These are phyloP conservation scores for Rhinopomastus cyanomelas DNA, from an alignment of 2,113 vertebrate genomes.

Conservation along the genomic window DNA sequence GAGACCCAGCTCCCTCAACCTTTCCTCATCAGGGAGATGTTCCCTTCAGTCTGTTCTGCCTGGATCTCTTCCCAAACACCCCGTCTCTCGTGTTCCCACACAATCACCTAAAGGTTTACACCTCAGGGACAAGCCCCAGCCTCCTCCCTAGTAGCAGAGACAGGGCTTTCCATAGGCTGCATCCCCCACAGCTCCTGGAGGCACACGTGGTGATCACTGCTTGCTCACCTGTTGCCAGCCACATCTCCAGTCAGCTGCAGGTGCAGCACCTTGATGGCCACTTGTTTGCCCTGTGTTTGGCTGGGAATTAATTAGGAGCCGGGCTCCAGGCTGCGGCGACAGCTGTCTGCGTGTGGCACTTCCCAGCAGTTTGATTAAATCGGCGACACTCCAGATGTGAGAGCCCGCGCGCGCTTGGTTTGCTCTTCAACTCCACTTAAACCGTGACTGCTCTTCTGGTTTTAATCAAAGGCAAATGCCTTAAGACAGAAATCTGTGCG, in stretches of 20 bases:
- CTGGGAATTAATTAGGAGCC: conserved; percentile 58
- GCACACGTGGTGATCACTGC: accelerated
- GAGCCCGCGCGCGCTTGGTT: background rate
- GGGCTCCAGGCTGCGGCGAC: conserved; percentile 43
- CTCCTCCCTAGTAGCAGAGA: background rate
- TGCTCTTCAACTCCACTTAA: conserved; percentile 65
- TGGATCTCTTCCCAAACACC: background rate
- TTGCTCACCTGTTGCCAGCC: background rate
- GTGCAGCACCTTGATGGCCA: conserved; percentile 43
- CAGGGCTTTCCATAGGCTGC: background rate
- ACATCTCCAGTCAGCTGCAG: background rate
- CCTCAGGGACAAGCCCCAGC: background rate
- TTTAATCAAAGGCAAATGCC: conserved; percentile 70
- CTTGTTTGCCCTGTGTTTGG: conserved; percentile 34
- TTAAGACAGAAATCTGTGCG: conserved; percentile 66
- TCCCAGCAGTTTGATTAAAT: conserved; percentile 72
- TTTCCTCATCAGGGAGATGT: too few species aligned
- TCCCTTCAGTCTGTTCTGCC: accelerated
- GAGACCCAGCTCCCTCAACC: too few species aligned
- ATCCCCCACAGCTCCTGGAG: background rate
- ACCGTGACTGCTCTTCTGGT: conserved; percentile 70
- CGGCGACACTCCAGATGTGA: conserved; percentile 66
- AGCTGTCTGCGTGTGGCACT: conserved; percentile 62
- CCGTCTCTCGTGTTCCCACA: background rate
- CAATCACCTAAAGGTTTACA: background rate